Percentiles rank a stretch among this genome's conserved stretches.
Conservation (phyloP, 2,888 invertebrate genomes). For the Cheilosia impressa region DNA sequence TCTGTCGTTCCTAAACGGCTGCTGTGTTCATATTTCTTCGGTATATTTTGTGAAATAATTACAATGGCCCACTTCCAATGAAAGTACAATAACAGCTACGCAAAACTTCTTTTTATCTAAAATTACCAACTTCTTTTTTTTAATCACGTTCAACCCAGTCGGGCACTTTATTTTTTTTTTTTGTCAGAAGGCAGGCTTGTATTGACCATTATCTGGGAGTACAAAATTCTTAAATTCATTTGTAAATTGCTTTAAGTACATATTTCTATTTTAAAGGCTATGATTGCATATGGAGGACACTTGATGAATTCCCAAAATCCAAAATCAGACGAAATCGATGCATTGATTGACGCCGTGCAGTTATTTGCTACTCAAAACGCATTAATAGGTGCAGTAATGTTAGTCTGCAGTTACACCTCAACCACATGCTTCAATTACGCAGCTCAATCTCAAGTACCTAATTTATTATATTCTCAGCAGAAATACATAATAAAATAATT, state of each 20-base stretch:
- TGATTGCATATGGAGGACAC: constrained; percentile 77
- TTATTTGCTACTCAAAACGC: constrained; percentile 87
- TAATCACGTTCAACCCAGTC: too few species aligned
- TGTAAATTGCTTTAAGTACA: not conserved
- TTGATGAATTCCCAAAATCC: constrained; percentile 78
- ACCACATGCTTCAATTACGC: constrained; percentile 89
- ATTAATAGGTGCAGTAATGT: constrained; percentile 86
- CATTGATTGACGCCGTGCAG: constrained; percentile 84
- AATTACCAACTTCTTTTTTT: too few species aligned
- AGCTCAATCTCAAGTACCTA: constrained; percentile 87
- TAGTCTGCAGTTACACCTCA: constrained; percentile 87
- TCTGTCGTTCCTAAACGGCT: too few species aligned
- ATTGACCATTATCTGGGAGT: too few species aligned
- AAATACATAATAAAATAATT: constrained; percentile 34
- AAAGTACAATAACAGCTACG: too few species aligned
- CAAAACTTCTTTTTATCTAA: too few species aligned
- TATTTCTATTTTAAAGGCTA: constrained; percentile 79
- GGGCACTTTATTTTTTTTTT: too few species aligned
- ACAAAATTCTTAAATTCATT: too few species aligned
- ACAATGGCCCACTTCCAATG: too few species aligned
- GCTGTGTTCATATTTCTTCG: too few species aligned
- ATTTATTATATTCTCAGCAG: constrained; percentile 7
- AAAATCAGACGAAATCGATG: constrained; percentile 76
- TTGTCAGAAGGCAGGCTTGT: too few species aligned
- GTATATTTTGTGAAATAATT: too few species aligned